Conservation (phyloP, 1,140 invertebrate species). For the Campoletis sonorensis region DNA sequence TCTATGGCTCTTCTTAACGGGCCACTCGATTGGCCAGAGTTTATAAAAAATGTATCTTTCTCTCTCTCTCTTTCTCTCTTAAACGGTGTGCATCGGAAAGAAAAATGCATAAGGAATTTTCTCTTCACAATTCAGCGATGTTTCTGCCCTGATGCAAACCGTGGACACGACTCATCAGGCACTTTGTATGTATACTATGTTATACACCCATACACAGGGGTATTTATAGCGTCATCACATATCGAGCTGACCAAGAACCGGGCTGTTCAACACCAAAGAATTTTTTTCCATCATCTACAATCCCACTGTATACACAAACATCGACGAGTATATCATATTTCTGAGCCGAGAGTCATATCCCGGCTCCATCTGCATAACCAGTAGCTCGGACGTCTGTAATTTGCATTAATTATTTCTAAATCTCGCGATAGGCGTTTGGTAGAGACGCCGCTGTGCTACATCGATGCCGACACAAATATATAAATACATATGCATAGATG, state of each 20-base stretch:
- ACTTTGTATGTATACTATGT: too few relatives aligned
- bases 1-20: too few relatives aligned
- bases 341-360: constrained; percentile 3
- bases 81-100: too few relatives aligned
- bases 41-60: too few relatives aligned
- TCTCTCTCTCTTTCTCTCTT: too few relatives aligned
- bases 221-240: constrained; percentile 23
- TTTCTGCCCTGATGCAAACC: too few relatives aligned
- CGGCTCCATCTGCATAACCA: constrained; percentile 63
- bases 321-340: not conserved
- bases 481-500: not conserved
- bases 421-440: constrained; percentile 56
- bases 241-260: not conserved
- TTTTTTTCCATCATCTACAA: not conserved
- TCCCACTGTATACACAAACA: constrained; percentile 16
- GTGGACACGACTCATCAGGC: too few relatives aligned
- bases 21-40: too few relatives aligned
- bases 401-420: constrained; percentile 68
- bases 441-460: constrained; percentile 46
- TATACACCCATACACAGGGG: not conserved
- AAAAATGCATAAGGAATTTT: too few relatives aligned
- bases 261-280: not conserved
- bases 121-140: too few relatives aligned
- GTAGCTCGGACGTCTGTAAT: constrained; percentile 65
- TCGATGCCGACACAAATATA: constrained; percentile 35